phyloP scores from a whole-genome alignment of 2,113 vertebrate genomes.

The Cariama cristata region DNA sequence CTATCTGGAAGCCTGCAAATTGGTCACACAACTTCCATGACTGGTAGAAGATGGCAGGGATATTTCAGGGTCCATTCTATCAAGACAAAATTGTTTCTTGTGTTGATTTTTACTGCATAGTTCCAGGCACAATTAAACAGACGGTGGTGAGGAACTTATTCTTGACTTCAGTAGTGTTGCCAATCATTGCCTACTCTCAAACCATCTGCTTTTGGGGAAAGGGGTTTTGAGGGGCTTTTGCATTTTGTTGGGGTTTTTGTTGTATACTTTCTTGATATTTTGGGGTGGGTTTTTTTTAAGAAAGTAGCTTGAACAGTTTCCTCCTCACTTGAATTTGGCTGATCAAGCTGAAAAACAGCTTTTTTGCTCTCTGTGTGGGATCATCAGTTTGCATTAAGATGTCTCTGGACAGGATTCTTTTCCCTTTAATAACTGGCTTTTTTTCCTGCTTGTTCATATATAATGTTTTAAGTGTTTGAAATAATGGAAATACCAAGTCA shows the following conservation, averaged over 20 bases:
- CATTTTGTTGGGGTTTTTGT: background rate
- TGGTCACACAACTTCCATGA: background rate
- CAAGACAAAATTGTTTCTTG: background rate
- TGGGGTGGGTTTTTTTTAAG: background rate
- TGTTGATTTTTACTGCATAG: background rate
- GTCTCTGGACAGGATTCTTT: background rate
- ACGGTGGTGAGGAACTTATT: background rate
- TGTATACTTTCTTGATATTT: background rate
- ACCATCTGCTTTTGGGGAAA: background rate
- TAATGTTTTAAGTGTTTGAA: background rate
- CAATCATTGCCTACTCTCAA: background rate
- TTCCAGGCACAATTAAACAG: conserved; percentile 14
- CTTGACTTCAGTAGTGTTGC: background rate
- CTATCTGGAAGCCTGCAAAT: background rate
- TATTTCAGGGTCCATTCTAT: background rate
- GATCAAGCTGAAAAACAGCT: background rate
- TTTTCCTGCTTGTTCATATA: background rate
- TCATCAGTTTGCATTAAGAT: background rate
- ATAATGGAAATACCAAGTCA: background rate
- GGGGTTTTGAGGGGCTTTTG: background rate
- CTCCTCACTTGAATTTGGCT: background rate
- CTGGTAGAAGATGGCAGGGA: background rate
- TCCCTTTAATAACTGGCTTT: background rate
- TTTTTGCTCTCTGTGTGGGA: background rate
- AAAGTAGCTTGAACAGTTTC: background rate